Evolutionary conservation across 2,888 invertebrate genomes (phyloP).

Genomic region (Synanthedon tipuliformis): DNA sequence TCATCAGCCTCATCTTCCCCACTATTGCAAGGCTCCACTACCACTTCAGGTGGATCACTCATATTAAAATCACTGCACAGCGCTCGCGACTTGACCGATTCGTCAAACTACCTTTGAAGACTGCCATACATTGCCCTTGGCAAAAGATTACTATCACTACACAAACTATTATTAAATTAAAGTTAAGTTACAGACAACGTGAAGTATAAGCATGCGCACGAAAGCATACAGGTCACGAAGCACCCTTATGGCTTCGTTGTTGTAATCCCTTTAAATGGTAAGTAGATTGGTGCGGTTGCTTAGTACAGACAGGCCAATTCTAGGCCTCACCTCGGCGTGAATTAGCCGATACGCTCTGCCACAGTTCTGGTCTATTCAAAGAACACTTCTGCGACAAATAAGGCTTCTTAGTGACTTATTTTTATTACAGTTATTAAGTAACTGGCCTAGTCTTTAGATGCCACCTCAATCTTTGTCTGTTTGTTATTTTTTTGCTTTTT

Average conservation of each 20-base stretch:
- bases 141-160: conserved; percentile 62
- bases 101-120: conserved; percentile 38
- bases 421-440: no score
- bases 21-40: conserved; percentile 55
- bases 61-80: conserved; percentile 28
- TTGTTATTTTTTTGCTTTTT: no score
- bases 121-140: conserved; percentile 61
- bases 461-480: no score
- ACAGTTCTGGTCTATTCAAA: no score
- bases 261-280: conserved; percentile 56
- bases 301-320: no score
- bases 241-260: conserved; percentile 50
- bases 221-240: conserved; percentile 64
- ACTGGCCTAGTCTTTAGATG: no score
- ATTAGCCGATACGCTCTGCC: no score
- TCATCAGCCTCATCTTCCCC: conserved; percentile 30
- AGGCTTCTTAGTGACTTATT: no score
- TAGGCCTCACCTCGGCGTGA: no score
- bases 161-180: conserved; percentile 65
- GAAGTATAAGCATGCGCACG: conserved; percentile 56
- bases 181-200: conserved; percentile 53
- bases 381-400: no score
- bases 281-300: not conserved
- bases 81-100: conserved; percentile 30
- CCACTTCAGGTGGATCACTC: conserved; percentile 51